phyloP scores from a whole-genome alignment of 2,113 vertebrate species.

The Protomyctophum bolini region DNA sequence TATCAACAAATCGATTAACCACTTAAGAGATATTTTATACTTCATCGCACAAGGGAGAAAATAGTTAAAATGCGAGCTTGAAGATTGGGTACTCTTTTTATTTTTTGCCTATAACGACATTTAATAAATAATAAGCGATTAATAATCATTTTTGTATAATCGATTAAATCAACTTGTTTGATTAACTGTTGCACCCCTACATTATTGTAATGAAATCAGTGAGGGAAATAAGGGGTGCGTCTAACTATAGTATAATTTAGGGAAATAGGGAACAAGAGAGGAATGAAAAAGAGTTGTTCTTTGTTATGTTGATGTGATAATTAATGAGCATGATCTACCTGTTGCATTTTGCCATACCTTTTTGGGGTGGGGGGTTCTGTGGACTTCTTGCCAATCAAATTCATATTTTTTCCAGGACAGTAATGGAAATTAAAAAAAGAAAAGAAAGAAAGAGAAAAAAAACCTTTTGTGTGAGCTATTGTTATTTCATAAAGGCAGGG shows the following conservation, averaged over 20 bases:
- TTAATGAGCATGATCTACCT: slow-evolving; percentile 48
- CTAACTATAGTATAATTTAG: background rate
- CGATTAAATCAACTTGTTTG: too few species aligned
- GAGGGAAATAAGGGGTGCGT: background rate
- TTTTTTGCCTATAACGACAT: too few species aligned
- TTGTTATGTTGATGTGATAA: slow-evolving; percentile 45
- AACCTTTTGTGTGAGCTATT: slow-evolving; percentile 46
- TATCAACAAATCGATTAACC: too few species aligned
- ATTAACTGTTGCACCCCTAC: too few species aligned
- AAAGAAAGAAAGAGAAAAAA: slow-evolving; percentile 12
- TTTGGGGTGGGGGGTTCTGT: slow-evolving; percentile 7
- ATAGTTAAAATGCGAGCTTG: too few species aligned
- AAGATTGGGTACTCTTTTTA: too few species aligned
- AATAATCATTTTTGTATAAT: too few species aligned
- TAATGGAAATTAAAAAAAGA: slow-evolving; percentile 36
- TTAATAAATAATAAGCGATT: too few species aligned
- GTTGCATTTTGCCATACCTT: slow-evolving; percentile 31
- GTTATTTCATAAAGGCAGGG: slow-evolving; percentile 38
- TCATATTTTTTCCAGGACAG: slow-evolving; percentile 29
- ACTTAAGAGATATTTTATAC: too few species aligned
- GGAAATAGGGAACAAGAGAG: slow-evolving; percentile 30
- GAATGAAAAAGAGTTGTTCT: slow-evolving; percentile 5
- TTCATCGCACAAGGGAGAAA: too few species aligned
- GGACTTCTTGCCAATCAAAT: slow-evolving; percentile 17
- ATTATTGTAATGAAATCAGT: background rate